Evolutionary conservation across 2,797 vertebrate genomes (phyloP).

Genomic region (Artibeus lituratus): DNA sequence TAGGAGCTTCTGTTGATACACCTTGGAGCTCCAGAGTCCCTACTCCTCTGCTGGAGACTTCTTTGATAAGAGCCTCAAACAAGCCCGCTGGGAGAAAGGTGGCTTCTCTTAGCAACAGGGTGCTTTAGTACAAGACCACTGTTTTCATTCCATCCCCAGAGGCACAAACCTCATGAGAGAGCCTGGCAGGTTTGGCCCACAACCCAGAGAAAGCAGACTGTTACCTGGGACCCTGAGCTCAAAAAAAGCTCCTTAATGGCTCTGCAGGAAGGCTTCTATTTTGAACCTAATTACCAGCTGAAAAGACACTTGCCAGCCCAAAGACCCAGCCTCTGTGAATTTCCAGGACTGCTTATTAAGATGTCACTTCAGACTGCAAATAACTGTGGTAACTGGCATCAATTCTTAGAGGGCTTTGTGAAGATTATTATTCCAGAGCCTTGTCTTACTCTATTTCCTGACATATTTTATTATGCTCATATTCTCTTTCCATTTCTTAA

Average conservation of each 20-base stretch:
- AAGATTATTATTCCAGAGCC: conserved; percentile 32
- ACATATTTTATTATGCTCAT: conserved; percentile 31
- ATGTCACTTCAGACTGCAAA: conserved; percentile 44
- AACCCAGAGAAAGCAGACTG: background rate
- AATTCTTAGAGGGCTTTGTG: background rate
- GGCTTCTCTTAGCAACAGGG: background rate
- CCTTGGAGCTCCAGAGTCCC: no score
- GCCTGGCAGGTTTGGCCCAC: background rate
- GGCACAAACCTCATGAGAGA: background rate
- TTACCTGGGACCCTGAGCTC: background rate
- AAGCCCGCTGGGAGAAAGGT: background rate
- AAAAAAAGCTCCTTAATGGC: background rate
- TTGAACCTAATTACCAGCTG: conserved; percentile 23
- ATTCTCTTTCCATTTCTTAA: background rate
- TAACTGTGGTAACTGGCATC: conserved; percentile 50
- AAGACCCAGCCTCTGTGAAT: background rate
- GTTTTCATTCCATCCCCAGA: background rate
- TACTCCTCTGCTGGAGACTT: background rate
- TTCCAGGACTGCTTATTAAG: conserved; percentile 47
- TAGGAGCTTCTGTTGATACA: background rate
- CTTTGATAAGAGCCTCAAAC: background rate
- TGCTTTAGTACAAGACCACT: background rate
- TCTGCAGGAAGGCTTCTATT: background rate
- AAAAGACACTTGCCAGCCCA: background rate
- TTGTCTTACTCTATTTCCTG: conserved; percentile 40